Evolutionary conservation across 2,797 vertebrate species (phyloP).

Genomic region (Pseudochaenichthys georgianus): DNA sequence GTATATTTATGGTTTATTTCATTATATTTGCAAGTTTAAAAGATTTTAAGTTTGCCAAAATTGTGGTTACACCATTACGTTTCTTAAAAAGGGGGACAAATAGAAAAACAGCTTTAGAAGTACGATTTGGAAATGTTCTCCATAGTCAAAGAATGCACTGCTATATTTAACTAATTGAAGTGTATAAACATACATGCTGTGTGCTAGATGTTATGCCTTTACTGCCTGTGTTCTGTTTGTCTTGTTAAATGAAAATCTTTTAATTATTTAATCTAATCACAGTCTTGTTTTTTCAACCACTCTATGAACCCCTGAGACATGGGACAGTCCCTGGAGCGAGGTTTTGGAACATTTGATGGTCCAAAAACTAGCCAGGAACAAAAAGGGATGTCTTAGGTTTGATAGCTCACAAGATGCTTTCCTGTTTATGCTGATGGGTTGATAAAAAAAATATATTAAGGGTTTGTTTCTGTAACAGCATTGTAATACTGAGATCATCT

Average conservation of each 20-base stretch:
- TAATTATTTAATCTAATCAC: conserved; percentile 92
- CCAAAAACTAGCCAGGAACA: conserved; percentile 56
- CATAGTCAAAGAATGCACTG: conserved; percentile 92
- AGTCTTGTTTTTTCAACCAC: conserved; percentile 90
- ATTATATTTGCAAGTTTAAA: conserved; percentile 96
- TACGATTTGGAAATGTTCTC: conserved; percentile 90
- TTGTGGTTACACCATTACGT: conserved; percentile 94
- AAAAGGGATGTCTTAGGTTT: conserved; percentile 62
- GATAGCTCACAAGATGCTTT: conserved; percentile 77
- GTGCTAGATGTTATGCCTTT: conserved; percentile 94
- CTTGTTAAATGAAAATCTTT: conserved; percentile 93
- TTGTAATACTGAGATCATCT: conserved; percentile 42
- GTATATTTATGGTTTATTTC: conserved; percentile 97
- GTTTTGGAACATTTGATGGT: conserved; percentile 54
- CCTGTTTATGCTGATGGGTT: conserved; percentile 65
- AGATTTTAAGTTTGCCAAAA: conserved; percentile 93
- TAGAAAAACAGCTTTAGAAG: conserved; percentile 92
- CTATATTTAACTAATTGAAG: conserved; percentile 91
- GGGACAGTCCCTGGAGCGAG: conserved; percentile 60
- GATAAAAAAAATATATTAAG: conserved; percentile 8
- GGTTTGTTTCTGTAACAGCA: conserved; percentile 47
- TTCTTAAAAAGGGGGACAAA: conserved; percentile 92
- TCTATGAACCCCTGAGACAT: conserved; percentile 78
- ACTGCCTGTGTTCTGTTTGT: conserved; percentile 94
- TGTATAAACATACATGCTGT: conserved; percentile 92